A percentile compares a stretch with the other conserved stretches of the same genome.
Conservation (phyloP, 2,888 invertebrate species). For the Caenorhabditis macrosperma region DNA sequence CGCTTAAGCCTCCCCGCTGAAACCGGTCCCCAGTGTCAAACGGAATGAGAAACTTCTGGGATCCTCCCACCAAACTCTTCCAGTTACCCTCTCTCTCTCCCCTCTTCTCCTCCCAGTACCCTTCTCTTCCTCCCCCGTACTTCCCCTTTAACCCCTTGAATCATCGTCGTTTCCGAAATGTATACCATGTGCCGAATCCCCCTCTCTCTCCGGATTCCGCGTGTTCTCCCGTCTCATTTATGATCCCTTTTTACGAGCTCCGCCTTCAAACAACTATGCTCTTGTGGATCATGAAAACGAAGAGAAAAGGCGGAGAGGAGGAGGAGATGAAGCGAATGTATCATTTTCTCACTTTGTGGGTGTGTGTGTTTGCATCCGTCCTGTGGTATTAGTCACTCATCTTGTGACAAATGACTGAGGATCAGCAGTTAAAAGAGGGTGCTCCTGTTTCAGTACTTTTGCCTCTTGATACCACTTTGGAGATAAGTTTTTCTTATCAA, state of each 20-base stretch:
- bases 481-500: no score
- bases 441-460: no score
- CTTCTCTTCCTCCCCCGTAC: background rate
- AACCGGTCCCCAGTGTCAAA: no score
- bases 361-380: conserved; percentile 27
- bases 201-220: background rate
- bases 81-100: background rate
- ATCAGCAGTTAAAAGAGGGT: no score
- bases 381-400: background rate
- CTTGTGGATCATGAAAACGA: conserved; percentile 12
- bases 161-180: conserved; percentile 10
- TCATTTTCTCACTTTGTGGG: conserved; percentile 47
- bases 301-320: no score
- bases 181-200: conserved; percentile 44
- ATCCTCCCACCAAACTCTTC: no score
- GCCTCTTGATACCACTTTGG: no score
- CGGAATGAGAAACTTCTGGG: no score
- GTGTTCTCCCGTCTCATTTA: conserved; percentile 25
- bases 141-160: background rate
- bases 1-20: no score
- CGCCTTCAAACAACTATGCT: conserved; percentile 35
- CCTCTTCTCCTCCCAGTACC: background rate
- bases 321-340: conserved; percentile 29
- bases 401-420: no score
- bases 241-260: conserved; percentile 52